Conservation (phyloP, 2,888 invertebrate species). For the Scaptomyza polygonia region DNA sequence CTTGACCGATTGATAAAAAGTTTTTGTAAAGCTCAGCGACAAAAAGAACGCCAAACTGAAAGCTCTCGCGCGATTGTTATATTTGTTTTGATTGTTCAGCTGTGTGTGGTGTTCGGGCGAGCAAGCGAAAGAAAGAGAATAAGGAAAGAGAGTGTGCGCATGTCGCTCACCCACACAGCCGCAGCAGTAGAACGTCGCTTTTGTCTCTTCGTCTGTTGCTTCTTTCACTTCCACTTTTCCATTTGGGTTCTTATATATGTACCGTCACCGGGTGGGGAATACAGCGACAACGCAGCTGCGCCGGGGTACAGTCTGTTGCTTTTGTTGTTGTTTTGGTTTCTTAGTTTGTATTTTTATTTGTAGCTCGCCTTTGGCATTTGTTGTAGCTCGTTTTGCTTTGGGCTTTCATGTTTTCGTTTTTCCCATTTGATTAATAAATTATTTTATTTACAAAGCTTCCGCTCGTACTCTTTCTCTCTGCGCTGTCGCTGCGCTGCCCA, state of each 20-base stretch:
- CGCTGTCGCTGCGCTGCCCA: conserved; percentile 13
- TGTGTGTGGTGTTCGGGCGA: conserved; percentile 40
- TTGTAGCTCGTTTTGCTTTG: conserved; percentile 44
- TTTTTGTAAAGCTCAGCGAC: conserved; percentile 77
- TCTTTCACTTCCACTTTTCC: conserved; percentile 71
- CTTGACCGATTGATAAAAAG: conserved; percentile 84
- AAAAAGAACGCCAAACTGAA: conserved; percentile 62
- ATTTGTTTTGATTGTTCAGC: conserved; percentile 74
- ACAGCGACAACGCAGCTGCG: conserved; percentile 38
- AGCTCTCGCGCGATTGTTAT: conserved; percentile 41
- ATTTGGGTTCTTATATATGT: conserved; percentile 41
- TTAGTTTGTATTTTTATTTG: conserved; percentile 33
- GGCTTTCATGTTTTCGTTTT: conserved; percentile 56
- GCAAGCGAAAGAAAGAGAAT: conserved; percentile 11
- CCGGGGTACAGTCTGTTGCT: conserved; percentile 65
- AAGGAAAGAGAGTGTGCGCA: conserved; percentile 34
- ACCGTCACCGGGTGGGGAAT: conserved; percentile 31
- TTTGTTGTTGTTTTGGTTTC: conserved; percentile 62
- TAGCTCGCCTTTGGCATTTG: conserved; percentile 34
- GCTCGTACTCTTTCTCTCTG: conserved; percentile 25
- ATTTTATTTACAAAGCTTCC: conserved; percentile 66
- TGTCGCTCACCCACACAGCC: conserved; percentile 43
- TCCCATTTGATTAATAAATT: conserved; percentile 72
- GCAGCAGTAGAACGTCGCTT: conserved; percentile 13
- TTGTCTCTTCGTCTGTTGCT: conserved; percentile 60